Base-by-base conservation (phyloP, 1,140 invertebrate species). In the Brachionus angularis region DNA sequence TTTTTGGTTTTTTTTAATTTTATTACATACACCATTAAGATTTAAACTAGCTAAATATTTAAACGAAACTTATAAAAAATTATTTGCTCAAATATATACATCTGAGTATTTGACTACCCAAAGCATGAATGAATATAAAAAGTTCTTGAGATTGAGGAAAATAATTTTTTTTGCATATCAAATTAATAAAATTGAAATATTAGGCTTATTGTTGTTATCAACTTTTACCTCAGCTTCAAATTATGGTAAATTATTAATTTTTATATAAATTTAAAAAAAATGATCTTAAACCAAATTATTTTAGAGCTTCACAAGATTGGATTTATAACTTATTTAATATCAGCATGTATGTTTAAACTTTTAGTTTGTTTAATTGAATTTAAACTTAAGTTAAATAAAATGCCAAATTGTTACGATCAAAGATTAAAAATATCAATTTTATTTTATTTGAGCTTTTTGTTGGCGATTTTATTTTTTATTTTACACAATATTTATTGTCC, bases 11-110 rank as follows among this genome's bases (percentile, higher is more conserved):
- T 39, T 58, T 33, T 14, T 18, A 12, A 23, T 36, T 23, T 18
- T 58, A n/a, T 58, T 39, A 21, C 33, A 39, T 5, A 58, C 25
- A 39, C 53, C 53, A 58, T 58, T 58, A 39, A 31, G 53, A 10
- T 36, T 39, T 10, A 5, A 23, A 14, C 33, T 23, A 21, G 21
- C 53, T 18, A 58, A 58, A n/a, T 34, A 58, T 12, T 12, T 39
- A 8, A 39, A 58, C 25, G 18, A 39, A 4, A 58, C 34, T 5
- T 58, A 39, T 33, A 58, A 58, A 39, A 58, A 58, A 58, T 39
- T 58, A 23, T 21, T 58, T 10, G 33, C 53, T 3, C 21, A 21
- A 23, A 58, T 39, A 23, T 58, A 39, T 12, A 58, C 53, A 2
- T 25, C 21, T 23, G 12, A 23, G 5, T 58, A 39, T 36, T 39